Base-by-base conservation (phyloP, 2,113 vertebrate species). In the Chaetops frenatus region DNA sequence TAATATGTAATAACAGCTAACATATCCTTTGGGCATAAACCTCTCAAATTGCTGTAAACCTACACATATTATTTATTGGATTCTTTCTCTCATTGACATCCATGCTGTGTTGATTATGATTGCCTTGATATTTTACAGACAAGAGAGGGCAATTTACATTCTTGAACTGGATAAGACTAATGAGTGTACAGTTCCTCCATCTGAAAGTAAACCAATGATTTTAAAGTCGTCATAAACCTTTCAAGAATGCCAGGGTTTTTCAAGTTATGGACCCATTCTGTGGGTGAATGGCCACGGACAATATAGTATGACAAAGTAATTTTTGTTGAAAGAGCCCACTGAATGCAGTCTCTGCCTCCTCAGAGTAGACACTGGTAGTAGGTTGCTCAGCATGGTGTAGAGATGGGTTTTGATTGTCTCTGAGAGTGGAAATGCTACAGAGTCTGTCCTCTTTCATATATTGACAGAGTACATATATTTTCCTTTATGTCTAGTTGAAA, bases 381-480 rank as follows among this genome's bases (percentile, higher is more conserved):
- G 11, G 15, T 47, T 76, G 4, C 21, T 80, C 40, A 24, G 20
- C 19, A 18, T 1, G 0, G 1, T 16, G 9, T 15, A 15, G 18
- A 81, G 11, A 2, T 6, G 2, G 9, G 12, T 56, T 81, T 62
- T 77, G 11, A 15, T 53, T 67, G 7, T 65, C 50, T 65, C 25
- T 66, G 58, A 51, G 14, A 15, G 51, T 1, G 1, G 23, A 76
- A 82, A 42, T 24, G 29, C 50, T 35, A 25, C 1, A 51, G 7
- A 51, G 7, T 73, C 7, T 22, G 3, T 57, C 2, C 7, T 81
- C 29, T 85, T 67, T 53, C 9, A 5, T 36, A 9, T 33, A 20
- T 29, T 35, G 27, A 25, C 15, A 72, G 7, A 40, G 10, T 12
- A 50, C 5, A 2, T 15, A 2, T 11, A 48, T 44, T 69, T 86